Base-by-base conservation (phyloP, 2,113 vertebrate genomes). In the Collichthys lucidus region DNA sequence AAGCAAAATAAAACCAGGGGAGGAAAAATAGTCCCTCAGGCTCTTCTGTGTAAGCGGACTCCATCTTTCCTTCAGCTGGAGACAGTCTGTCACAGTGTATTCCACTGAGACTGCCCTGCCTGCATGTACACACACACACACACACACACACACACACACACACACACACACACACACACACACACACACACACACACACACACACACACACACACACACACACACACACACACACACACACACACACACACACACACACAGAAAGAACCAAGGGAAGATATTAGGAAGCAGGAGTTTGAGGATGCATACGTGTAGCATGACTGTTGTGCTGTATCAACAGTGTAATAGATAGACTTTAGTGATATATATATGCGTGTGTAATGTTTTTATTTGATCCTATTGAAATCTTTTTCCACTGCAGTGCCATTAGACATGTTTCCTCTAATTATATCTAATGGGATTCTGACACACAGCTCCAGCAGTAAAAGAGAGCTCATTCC, bases 1-100 rank as follows among this genome's bases (percentile, higher is more conserved):
- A 65, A 62, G 80, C 70, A 74, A 62, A 83, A 79, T 53, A 29
- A 74, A 63, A 68, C 60, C 4, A 0, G 0, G 2, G 14, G 6
- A 12, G 11, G 14, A 72, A 59, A 31, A 60, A 26, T 3, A 16
- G 31, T 59, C 74, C 75, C 68, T 17, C 3, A 1, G 75, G 75
- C 66, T 79, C 42, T 67, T 29, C 16, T 22, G 12, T 40, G 22
- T 0, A 19, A 26, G 52, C 52, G 65, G 44, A 74, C 49, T 75
- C n/a, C 75, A 83, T 74, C 79, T 80, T 80, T 87, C 81, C 80
- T 69, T 73, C 64, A 81, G 66, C 59, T 85, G 73, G 53, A 74
- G 69, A 70, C 63, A 63, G 31, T 72, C 71, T 66, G 80, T 81
- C 69, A 72, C 59, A 60, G 50, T 35, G 29, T 55, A 69, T 49